These are phyloP conservation scores for Conus ventricosus DNA, from an alignment of 1,140 invertebrate genomes.

Conservation along the genomic window DNA sequence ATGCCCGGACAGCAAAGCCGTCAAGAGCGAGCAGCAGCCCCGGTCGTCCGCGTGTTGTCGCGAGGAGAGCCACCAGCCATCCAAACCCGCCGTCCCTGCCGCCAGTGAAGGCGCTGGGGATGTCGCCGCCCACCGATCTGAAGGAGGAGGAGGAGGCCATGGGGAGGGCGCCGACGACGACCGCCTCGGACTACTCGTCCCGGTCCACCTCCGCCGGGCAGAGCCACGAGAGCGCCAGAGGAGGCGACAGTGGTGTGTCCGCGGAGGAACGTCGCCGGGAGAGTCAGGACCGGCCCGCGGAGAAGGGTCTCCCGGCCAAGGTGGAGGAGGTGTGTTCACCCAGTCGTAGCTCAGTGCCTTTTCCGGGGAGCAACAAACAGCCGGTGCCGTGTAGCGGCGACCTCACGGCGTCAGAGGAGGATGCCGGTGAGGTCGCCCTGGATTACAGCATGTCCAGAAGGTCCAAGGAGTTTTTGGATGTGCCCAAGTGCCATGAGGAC, in stretches of 20 bases:
- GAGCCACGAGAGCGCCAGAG: neutral
- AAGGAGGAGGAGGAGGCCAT: neutral
- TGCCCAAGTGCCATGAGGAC: slow-evolving; percentile 1
- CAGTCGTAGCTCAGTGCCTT: slow-evolving; percentile 22
- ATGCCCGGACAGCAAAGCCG: slow-evolving; percentile 23
- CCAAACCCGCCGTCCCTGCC: neutral
- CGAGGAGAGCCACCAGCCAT: neutral
- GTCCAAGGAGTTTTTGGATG: neutral
- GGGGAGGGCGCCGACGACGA: neutral
- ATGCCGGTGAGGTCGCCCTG: slow-evolving; percentile 7
- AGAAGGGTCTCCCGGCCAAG: too few relatives aligned
- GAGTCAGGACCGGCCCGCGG: neutral
- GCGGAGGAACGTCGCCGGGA: neutral
- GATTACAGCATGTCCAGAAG: slow-evolving; percentile 34
- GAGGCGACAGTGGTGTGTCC: neutral
- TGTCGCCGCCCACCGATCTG: neutral
- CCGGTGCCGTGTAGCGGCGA: neutral
- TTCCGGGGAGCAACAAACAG: neutral
- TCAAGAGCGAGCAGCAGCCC: slow-evolving; percentile 18
- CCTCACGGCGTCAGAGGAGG: neutral
- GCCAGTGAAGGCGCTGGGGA: neutral
- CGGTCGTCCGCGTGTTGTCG: slow-evolving; percentile 26
- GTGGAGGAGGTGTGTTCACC: neutral
- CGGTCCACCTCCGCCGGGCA: neutral
- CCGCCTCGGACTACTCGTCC: neutral